Conservation (phyloP, 2,113 vertebrate species). For the Aythya baeri region DNA sequence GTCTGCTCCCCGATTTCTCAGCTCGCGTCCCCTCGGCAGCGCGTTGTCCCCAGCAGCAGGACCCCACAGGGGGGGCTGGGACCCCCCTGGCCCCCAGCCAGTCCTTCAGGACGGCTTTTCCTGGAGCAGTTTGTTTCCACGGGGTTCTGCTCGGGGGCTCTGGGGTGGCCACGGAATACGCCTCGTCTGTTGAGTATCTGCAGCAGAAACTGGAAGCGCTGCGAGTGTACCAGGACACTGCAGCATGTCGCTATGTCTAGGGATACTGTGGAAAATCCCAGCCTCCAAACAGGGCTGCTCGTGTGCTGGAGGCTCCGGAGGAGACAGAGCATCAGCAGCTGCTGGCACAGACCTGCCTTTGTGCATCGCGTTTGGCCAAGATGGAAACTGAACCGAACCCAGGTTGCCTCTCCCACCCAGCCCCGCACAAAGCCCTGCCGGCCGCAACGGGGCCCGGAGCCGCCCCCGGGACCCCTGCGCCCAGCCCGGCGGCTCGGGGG, state of each 20-base stretch:
- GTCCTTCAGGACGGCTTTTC: background rate
- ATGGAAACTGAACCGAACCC: conserved; percentile 32
- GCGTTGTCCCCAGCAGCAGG: background rate
- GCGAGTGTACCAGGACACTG: conserved; percentile 57
- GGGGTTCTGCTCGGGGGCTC: background rate
- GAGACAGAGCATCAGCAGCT: conserved; percentile 49
- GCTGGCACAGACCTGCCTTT: conserved; percentile 65
- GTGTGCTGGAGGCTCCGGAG: conserved; percentile 46
- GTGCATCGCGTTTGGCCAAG: conserved; percentile 63
- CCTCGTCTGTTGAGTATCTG: conserved; percentile 6
- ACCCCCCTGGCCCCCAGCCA: accelerated
- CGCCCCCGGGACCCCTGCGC: accelerated
- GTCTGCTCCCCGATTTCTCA: accelerated
- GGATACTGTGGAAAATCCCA: conserved; percentile 69
- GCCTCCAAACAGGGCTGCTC: conserved; percentile 7
- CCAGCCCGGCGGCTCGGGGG: too few relatives aligned
- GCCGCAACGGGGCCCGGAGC: background rate
- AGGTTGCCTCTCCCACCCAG: background rate
- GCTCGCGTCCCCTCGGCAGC: background rate
- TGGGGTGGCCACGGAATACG: accelerated
- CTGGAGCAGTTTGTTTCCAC: background rate
- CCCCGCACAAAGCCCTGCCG: background rate
- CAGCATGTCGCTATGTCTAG: conserved; percentile 58
- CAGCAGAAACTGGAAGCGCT: background rate
- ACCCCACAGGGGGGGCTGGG: accelerated